Percentiles rank a stretch among this genome's conserved stretches.
phyloP scores from a whole-genome alignment of 2,113 vertebrate species.

The Agelaius phoeniceus region DNA sequence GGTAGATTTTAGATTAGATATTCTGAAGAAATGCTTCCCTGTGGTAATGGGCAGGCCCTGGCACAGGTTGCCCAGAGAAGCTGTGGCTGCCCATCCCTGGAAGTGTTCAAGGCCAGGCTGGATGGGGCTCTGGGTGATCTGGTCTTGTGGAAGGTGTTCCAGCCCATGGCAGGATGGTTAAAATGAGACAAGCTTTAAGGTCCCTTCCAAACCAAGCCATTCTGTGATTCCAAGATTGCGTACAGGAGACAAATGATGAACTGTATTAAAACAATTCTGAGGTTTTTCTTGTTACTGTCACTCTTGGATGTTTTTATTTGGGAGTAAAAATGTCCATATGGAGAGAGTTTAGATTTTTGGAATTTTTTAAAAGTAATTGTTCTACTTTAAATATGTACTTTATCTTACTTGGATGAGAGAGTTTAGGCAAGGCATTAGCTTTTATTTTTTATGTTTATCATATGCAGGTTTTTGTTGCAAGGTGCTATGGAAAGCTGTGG shows the following conservation, averaged over 20 bases:
- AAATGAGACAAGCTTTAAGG: not conserved
- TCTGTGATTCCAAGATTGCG: not conserved
- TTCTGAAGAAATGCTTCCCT: not conserved
- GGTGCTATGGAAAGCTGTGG: not conserved
- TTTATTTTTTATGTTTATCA: too few relatives aligned
- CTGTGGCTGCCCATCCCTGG: not conserved
- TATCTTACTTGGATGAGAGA: not conserved
- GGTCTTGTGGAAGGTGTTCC: not conserved
- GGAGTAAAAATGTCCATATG: not conserved
- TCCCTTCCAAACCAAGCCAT: not conserved
- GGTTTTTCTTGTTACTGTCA: not conserved
- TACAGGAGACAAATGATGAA: not conserved
- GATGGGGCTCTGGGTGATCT: not conserved
- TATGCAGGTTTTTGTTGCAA: not conserved
- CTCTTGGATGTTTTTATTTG: not conserved
- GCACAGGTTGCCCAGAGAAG: not conserved
- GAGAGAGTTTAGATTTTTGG: not conserved
- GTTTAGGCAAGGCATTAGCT: not conserved
- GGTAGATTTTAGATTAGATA: not conserved
- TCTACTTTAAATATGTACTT: not conserved
- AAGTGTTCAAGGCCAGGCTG: not conserved
- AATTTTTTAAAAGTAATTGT: not conserved
- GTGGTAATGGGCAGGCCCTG: not conserved
- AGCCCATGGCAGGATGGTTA: not conserved
- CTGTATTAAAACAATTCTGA: not conserved